Evolutionary conservation across 2,113 vertebrate genomes (phyloP).

Genomic region (Piaya cayana): DNA sequence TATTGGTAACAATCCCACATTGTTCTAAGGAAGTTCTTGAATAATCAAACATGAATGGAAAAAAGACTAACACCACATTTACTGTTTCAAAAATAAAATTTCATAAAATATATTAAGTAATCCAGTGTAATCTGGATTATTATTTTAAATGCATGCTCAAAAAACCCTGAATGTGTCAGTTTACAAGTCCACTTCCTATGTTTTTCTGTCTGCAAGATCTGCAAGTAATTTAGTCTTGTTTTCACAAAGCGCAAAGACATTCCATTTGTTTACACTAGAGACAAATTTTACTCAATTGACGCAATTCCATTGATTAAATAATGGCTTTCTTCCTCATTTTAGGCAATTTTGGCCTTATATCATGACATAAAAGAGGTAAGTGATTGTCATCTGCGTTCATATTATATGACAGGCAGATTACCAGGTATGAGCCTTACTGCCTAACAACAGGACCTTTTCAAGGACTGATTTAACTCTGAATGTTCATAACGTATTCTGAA

Average conservation of each 20-base stretch:
- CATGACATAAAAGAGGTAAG: slow-evolving; percentile 66
- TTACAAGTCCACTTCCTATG: slow-evolving; percentile 72
- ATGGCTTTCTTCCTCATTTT: slow-evolving; percentile 86
- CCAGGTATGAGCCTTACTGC: slow-evolving; percentile 5
- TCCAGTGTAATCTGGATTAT: slow-evolving; percentile 70
- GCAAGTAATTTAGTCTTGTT: slow-evolving; percentile 85
- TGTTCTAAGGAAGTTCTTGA: not conserved
- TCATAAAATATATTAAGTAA: slow-evolving; percentile 40
- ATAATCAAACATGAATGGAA: not conserved
- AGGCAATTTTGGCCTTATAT: slow-evolving; percentile 79
- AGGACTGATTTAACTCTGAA: slow-evolving; percentile 14
- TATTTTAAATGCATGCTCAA: slow-evolving; percentile 64
- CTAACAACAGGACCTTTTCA: slow-evolving; percentile 36
- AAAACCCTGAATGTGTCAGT: slow-evolving; percentile 68
- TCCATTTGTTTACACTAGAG: slow-evolving; percentile 85
- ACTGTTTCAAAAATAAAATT: not conserved
- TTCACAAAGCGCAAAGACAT: slow-evolving; percentile 76
- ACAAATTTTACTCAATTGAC: slow-evolving; percentile 86
- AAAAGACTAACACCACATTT: not conserved
- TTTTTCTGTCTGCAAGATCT: slow-evolving; percentile 72
- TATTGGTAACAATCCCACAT: not conserved
- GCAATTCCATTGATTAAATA: slow-evolving; percentile 92
- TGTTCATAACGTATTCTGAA: slow-evolving; percentile 44
- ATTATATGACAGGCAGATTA: slow-evolving; percentile 55
- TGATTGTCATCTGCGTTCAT: slow-evolving; percentile 67